A percentile compares a stretch with the other conserved stretches of the same genome.
phyloP scores from a whole-genome alignment of 2,113 vertebrate species.

The Nycticryphes semicollaris region DNA sequence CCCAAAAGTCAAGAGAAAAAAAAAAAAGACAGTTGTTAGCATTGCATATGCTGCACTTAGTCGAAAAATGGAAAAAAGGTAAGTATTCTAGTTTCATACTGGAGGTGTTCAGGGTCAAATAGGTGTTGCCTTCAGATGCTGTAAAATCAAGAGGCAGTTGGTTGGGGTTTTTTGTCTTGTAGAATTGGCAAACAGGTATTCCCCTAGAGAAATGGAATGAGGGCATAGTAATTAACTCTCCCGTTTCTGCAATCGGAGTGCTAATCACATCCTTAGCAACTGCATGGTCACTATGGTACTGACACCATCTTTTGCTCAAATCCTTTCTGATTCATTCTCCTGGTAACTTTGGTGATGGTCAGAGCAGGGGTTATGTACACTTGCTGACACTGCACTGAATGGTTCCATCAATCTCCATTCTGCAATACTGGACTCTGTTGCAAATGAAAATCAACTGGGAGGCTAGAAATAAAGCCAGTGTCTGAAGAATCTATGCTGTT shows the following conservation, averaged over 20 bases:
- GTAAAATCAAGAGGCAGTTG: slow-evolving; percentile 41
- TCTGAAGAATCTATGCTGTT: not conserved
- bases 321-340: slow-evolving; percentile 21
- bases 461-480: not conserved
- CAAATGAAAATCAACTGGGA: not conserved
- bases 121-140: slow-evolving; percentile 41
- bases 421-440: not conserved
- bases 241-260: slow-evolving; percentile 44
- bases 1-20: not conserved
- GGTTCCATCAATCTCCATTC: slow-evolving; percentile 21
- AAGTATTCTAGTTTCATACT: not conserved
- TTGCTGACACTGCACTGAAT: not conserved
- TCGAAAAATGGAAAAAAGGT: not conserved
- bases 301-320: slow-evolving; percentile 41
- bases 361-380: slow-evolving; percentile 21
- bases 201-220: slow-evolving; percentile 67
- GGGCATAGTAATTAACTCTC: slow-evolving; percentile 75
- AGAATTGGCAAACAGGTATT: slow-evolving; percentile 72
- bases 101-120: slow-evolving; percentile 28
- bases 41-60: not conserved
- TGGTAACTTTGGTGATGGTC: slow-evolving; percentile 10
- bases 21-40: not conserved
- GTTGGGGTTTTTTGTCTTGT: not conserved
- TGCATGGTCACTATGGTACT: slow-evolving; percentile 52
- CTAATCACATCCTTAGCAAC: slow-evolving; percentile 81